A percentile compares a stretch with the other conserved stretches of the same genome.
Evolutionary conservation across 1,140 invertebrate genomes (phyloP).

Genomic region (Leptinotarsa defecta): DNA sequence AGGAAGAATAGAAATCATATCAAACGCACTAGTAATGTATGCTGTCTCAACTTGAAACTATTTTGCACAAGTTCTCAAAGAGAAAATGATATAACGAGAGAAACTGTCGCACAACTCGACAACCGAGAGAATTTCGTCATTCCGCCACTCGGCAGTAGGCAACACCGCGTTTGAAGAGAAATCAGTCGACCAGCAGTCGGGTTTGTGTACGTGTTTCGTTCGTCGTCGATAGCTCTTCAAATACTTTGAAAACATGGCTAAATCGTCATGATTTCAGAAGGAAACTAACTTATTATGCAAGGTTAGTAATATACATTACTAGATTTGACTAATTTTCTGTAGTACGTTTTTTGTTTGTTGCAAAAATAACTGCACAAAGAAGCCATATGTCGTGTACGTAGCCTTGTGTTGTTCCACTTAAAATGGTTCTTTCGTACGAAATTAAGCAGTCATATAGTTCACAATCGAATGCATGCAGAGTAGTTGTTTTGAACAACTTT

Average conservation of each 20-base stretch:
- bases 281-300: too few relatives aligned
- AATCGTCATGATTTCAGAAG: constrained; percentile 2
- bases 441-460: neutral
- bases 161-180: constrained; percentile 17
- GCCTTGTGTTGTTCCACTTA: constrained; percentile 32
- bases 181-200: constrained; percentile 23
- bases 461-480: neutral
- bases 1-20: too few relatives aligned
- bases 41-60: too few relatives aligned
- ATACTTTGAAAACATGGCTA: constrained; percentile 14
- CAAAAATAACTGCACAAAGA: constrained; percentile 21
- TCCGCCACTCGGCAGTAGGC: neutral
- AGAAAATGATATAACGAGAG: neutral
- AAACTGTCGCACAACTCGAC: constrained; percentile 14
- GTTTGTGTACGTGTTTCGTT: constrained; percentile 24
- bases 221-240: neutral
- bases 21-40: too few relatives aligned
- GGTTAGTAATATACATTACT: too few relatives aligned
- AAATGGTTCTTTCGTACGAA: constrained; percentile 14
- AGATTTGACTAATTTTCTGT: neutral
- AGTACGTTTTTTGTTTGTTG: constrained; percentile 5
- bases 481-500: neutral
- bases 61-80: too few relatives aligned
- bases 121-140: constrained; percentile 4
- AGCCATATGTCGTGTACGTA: constrained; percentile 37